phyloP scores from a whole-genome alignment of 1,140 invertebrate genomes.

The Lutraria rhynchaena region DNA sequence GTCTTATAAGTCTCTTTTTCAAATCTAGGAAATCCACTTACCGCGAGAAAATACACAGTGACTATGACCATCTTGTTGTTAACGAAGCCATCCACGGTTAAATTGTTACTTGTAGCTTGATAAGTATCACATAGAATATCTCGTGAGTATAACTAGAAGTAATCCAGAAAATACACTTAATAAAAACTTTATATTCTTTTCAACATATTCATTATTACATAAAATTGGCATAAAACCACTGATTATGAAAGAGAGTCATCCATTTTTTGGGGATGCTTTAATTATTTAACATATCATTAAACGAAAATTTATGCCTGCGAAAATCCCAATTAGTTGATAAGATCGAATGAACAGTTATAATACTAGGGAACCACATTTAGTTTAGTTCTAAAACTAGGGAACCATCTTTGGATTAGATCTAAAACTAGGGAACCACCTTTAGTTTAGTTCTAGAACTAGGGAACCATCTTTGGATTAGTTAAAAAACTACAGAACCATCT shows the following conservation, averaged over 20 bases:
- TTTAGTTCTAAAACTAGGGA: too few species aligned
- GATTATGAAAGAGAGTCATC: not conserved
- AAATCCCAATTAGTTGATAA: too few species aligned
- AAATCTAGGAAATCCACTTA: slow-evolving; percentile 59
- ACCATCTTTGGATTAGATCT: too few species aligned
- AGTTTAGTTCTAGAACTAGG: too few species aligned
- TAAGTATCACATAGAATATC: slow-evolving; percentile 65
- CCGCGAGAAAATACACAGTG: slow-evolving; percentile 66
- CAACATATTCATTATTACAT: not conserved
- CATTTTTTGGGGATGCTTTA: not conserved
- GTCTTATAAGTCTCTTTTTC: too few species aligned
- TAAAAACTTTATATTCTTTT: not conserved
- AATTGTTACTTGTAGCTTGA: slow-evolving; percentile 51
- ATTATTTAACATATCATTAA: not conserved
- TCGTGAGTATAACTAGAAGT: slow-evolving; percentile 41
- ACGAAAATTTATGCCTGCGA: not conserved
- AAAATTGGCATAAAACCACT: not conserved
- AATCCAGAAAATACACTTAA: too few species aligned
- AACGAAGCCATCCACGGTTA: slow-evolving; percentile 33
- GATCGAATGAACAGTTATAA: too few species aligned
- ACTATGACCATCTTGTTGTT: slow-evolving; percentile 53
- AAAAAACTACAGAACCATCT: too few species aligned
- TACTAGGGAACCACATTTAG: too few species aligned
- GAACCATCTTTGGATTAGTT: too few species aligned
- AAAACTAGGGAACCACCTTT: too few species aligned